Evolutionary conservation across 1,140 invertebrate species (phyloP).

Genomic region (Achatina immaculata): DNA sequence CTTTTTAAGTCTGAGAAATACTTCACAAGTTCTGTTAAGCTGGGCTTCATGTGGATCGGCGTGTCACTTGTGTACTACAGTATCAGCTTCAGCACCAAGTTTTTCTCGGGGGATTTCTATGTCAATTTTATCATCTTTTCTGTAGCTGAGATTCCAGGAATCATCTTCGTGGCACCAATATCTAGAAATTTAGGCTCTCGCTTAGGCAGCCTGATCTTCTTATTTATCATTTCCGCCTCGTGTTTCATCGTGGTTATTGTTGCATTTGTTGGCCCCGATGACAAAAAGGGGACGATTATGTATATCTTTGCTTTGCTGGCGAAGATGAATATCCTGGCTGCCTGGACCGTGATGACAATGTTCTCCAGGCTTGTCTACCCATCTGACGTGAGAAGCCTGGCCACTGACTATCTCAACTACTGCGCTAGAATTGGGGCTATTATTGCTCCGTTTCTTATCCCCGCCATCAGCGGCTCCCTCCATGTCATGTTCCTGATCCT

Average conservation of each 20-base stretch:
- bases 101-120: conserved; percentile 45
- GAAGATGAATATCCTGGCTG: conserved; percentile 15
- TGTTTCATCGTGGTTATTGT: neutral
- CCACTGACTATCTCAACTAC: neutral
- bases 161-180: conserved; percentile 11
- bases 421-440: conserved; percentile 25
- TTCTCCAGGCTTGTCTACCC: neutral
- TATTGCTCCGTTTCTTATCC: conserved; percentile 17
- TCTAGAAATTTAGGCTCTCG: neutral
- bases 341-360: neutral
- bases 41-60: conserved; percentile 37
- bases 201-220: neutral
- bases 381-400: neutral
- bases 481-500: conserved; percentile 5
- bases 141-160: conserved; percentile 34
- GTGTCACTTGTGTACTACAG: conserved; percentile 37
- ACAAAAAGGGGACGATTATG: neutral
- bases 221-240: neutral
- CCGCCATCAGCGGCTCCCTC: neutral
- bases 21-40: conserved; percentile 6
- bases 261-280: neutral
- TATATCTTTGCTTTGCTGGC: conserved; percentile 4
- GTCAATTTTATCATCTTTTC: conserved; percentile 42
- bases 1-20: conserved; percentile 3
- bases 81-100: conserved; percentile 41